Percentiles rank a stretch among this genome's conserved stretches.
Evolutionary conservation across 2,797 vertebrate species (phyloP).

Genomic region (Muscicapa striata): DNA sequence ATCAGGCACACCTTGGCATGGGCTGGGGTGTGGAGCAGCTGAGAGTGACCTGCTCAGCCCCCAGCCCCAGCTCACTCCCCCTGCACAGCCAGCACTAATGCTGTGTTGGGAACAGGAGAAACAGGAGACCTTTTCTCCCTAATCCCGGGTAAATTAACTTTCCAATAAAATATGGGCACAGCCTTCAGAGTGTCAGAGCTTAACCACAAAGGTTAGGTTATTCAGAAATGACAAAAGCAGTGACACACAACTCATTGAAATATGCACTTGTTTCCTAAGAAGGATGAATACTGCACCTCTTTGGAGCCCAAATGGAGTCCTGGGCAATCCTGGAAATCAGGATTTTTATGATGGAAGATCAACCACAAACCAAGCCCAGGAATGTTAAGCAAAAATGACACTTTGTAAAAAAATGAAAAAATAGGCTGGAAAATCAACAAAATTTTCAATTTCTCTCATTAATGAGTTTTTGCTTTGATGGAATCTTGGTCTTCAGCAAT

Average conservation of each 20-base stretch:
- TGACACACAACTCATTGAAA: background rate
- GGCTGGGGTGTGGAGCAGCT: background rate
- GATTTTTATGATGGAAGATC: background rate
- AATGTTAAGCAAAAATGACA: background rate
- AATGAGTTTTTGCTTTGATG: background rate
- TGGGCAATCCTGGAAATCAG: background rate
- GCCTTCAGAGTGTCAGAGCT: background rate
- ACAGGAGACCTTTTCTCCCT: background rate
- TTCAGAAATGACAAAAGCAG: background rate
- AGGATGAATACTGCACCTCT: background rate
- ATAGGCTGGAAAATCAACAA: background rate
- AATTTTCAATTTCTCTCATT: background rate
- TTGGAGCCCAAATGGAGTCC: background rate
- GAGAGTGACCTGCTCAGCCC: background rate
- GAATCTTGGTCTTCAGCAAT: background rate
- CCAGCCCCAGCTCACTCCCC: background rate
- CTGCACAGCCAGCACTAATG: background rate
- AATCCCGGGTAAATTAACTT: background rate
- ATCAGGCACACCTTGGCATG: rapidly evolving
- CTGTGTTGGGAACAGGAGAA: background rate
- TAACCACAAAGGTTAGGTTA: background rate
- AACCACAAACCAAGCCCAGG: background rate
- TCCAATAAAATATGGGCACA: background rate
- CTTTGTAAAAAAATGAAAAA: background rate
- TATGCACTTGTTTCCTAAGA: background rate